Evolutionary conservation across 2,113 vertebrate species (phyloP).

Genomic region (Sitta europaea): DNA sequence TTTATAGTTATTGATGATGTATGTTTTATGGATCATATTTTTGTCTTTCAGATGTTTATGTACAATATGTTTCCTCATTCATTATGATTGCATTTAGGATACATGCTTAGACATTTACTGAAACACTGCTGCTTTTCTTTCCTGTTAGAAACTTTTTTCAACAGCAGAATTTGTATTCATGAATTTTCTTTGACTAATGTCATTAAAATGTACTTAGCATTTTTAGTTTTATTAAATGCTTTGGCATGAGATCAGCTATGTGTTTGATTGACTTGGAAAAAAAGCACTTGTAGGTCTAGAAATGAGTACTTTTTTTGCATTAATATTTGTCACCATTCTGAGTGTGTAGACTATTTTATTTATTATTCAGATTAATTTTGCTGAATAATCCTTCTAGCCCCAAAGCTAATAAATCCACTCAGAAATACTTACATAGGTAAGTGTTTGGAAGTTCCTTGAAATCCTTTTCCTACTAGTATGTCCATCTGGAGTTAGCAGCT

Average conservation of each 20-base stretch:
- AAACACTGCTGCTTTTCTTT: conserved; percentile 45
- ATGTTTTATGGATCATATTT: conserved; percentile 52
- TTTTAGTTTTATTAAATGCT: conserved; percentile 5
- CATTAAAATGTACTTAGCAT: background rate
- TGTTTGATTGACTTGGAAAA: background rate
- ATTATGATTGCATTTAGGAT: conserved; percentile 46
- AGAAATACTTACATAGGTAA: background rate
- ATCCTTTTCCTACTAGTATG: background rate
- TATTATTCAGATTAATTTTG: background rate
- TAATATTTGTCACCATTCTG: background rate
- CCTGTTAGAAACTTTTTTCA: conserved; percentile 39
- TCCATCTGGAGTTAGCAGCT: background rate
- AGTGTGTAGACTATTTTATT: background rate
- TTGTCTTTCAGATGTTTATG: conserved; percentile 61
- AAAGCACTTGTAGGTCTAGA: background rate
- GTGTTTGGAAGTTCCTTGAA: background rate
- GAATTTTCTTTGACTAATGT: conserved; percentile 17
- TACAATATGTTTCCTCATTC: conserved; percentile 49
- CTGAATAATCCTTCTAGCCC: background rate
- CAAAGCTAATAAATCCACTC: background rate
- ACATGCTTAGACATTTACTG: conserved; percentile 29
- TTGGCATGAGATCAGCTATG: background rate
- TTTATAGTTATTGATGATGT: conserved; percentile 42
- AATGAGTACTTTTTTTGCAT: background rate
- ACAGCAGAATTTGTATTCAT: background rate